Evolutionary conservation across 1,140 invertebrate species (phyloP), one percentile per base, ranked within the genome.

Genomic region (Lepidostoma basale): DNA sequence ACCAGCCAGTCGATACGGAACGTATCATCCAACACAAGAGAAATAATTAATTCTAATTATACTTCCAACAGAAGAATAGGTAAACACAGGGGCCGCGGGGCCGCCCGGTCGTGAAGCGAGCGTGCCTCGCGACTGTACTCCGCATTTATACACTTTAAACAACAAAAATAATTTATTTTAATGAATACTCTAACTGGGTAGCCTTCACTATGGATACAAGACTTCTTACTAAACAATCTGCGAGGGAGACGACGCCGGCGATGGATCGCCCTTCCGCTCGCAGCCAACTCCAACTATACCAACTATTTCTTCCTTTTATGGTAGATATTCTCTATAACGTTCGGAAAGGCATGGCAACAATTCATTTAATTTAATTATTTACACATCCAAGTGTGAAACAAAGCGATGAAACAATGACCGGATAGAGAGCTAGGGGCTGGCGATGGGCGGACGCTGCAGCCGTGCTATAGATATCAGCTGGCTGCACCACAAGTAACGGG

Each of bases 331-430:
- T 28, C 60, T 49, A 65, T 40, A 72, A 72, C 44, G 44, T 52
- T 68, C 54, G 56, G 42, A 72, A 72, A 72, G 66, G 70, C 70
- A 72, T 72, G 70, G 70, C 70, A 72, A 72, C 70, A 72, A 68
- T 65, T 59, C 63, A 47, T 59, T 67, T 72, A 54, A 49, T 68
- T 63, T 60, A 49, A 70, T 70, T 72, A 68, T 68, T 68, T 68
- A 68, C 39, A 62, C 58, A 67, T 42, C 18, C 20, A 42, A 66
- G 44, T 60, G 56, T 60, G 33, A 60, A 47, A 62, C 25, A 62
- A 62, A 42, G 44, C 28, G n/a, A 10, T 56, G 45, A 36, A 56
- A 36, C n/a, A 39, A 20, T 8, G 16, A 20, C 28, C 8, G 8
- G 12, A 52, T 64, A 64, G 62, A 64, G 62, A 64, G 28, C 62